phyloP scores from a whole-genome alignment of 2,113 vertebrate genomes.

The Theristicus caerulescens region DNA sequence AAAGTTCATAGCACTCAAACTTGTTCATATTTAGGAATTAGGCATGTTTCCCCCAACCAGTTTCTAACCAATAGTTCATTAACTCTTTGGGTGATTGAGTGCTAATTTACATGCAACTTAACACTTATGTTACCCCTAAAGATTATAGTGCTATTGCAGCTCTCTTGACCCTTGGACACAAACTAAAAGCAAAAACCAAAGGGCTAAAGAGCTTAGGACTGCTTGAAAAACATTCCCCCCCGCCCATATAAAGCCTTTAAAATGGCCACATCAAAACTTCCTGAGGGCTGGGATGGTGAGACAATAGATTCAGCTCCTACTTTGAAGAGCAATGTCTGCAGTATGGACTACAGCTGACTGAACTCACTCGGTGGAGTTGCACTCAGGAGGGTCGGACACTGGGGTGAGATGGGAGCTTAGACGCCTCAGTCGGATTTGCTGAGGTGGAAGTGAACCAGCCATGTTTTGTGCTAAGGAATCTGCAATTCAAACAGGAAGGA shows the following conservation, averaged over 20 bases:
- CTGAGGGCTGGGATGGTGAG: not conserved
- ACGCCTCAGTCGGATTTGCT: not conserved
- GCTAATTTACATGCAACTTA: not conserved
- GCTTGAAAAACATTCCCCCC: not conserved
- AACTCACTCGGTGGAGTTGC: not conserved
- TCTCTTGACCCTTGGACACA: not conserved
- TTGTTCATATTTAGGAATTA: not conserved
- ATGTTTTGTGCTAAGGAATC: slow-evolving; percentile 12
- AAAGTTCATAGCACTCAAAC: not conserved
- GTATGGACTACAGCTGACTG: not conserved
- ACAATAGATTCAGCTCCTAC: not conserved
- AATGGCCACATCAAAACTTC: not conserved
- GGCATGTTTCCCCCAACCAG: fast-evolving
- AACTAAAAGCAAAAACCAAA: not conserved
- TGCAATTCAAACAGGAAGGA: slow-evolving; percentile 38
- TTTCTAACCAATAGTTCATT: not conserved
- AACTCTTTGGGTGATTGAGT: not conserved
- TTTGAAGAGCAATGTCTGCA: not conserved
- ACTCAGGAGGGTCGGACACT: not conserved
- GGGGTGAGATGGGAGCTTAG: not conserved
- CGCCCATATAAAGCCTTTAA: fast-evolving
- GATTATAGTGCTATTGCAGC: not conserved
- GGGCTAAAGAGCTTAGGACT: not conserved
- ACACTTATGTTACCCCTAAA: not conserved
- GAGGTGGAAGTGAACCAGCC: not conserved